phyloP scores from a whole-genome alignment of 2,113 vertebrate species.

The Telmatochromis sp. region DNA sequence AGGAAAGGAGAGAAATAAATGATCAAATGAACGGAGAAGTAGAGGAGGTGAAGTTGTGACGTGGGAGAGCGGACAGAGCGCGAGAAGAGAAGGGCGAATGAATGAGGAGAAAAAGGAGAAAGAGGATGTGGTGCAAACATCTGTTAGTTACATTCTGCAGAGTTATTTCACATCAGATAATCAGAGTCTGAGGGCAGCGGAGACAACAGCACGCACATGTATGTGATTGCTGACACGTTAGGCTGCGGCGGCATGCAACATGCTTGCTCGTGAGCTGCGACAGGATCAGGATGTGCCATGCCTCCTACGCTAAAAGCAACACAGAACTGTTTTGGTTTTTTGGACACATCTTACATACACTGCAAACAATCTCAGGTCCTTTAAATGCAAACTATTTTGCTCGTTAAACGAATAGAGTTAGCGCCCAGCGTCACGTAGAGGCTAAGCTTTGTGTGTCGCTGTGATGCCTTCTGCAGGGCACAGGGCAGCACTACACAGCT shows the following conservation, averaged over 20 bases:
- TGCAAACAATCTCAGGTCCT: not conserved
- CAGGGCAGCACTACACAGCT: not conserved
- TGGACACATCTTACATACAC: not conserved
- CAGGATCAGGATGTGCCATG: not conserved
- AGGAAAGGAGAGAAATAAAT: not conserved
- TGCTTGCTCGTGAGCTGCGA: not conserved
- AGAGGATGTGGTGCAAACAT: slow-evolving; percentile 41
- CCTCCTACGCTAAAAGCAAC: not conserved
- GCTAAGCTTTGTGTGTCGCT: not conserved
- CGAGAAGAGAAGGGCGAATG: not conserved
- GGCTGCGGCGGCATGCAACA: slow-evolving; percentile 32
- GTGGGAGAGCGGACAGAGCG: not conserved
- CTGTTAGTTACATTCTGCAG: slow-evolving; percentile 55
- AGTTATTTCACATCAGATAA: slow-evolving; percentile 12
- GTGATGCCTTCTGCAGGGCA: slow-evolving; percentile 18
- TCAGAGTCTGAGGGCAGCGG: not conserved
- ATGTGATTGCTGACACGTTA: not conserved
- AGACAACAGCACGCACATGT: not conserved
- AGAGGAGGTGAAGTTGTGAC: not conserved
- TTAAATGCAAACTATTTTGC: not conserved
- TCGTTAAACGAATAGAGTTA: not conserved
- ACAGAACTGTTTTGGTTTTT: not conserved
- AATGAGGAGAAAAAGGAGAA: not conserved
- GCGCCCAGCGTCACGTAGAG: not conserved
- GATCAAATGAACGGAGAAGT: not conserved